phyloP scores from a whole-genome alignment of 1,140 invertebrate species.

The Aphis gossypii region DNA sequence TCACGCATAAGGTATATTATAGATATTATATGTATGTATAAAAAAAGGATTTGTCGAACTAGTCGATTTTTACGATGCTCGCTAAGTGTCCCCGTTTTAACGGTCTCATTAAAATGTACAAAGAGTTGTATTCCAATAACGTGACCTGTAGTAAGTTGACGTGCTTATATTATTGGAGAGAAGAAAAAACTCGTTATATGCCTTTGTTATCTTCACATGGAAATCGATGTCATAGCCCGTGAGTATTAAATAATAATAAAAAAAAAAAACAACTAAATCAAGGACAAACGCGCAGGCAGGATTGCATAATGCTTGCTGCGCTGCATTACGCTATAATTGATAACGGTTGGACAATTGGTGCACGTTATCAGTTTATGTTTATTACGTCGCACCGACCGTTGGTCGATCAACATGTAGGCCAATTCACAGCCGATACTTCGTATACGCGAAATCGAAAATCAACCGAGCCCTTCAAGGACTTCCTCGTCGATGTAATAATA shows the following conservation, averaged over 20 bases:
- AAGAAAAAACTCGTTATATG: not conserved
- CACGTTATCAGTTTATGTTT: not conserved
- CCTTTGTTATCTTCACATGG: not conserved
- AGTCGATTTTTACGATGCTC: slow-evolving; percentile 19
- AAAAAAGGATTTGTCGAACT: slow-evolving; percentile 1
- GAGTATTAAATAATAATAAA: slow-evolving; percentile 14
- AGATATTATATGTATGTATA: no score
- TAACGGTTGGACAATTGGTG: not conserved
- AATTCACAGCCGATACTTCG: not conserved
- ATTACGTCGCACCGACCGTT: not conserved
- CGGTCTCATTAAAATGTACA: slow-evolving; percentile 10
- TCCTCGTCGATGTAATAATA: not conserved
- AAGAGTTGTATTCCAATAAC: not conserved
- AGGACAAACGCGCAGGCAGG: not conserved
- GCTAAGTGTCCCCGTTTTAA: not conserved
- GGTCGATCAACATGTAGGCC: not conserved
- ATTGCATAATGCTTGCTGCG: not conserved
- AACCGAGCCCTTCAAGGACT: not conserved
- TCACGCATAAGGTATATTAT: not conserved
- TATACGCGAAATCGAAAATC: not conserved
- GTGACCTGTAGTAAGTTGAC: not conserved
- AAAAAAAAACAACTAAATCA: slow-evolving; percentile 14
- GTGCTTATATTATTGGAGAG: not conserved
- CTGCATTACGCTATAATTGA: not conserved
- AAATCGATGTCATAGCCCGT: not conserved